phyloP scores from a whole-genome alignment of 2,888 invertebrate species.

The Eustalomyia histrio region DNA sequence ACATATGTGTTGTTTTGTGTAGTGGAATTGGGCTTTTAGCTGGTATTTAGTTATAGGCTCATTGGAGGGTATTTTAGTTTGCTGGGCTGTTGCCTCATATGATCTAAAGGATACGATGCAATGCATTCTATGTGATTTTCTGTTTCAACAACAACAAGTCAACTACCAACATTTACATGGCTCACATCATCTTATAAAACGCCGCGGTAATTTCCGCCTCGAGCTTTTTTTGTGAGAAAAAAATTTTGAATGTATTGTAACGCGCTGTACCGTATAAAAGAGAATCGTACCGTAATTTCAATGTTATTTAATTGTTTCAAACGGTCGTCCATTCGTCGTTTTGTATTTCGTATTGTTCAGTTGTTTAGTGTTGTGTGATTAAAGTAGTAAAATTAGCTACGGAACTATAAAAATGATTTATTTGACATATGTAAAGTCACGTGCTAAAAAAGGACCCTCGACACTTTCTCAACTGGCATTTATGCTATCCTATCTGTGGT shows the following conservation, averaged over 20 bases:
- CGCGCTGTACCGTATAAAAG: not conserved
- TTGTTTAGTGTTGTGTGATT: slow-evolving; percentile 24
- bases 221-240: slow-evolving; percentile 19
- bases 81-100: slow-evolving; percentile 25
- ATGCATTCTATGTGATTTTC: slow-evolving; percentile 45
- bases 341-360: slow-evolving; percentile 5
- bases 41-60: slow-evolving; percentile 11
- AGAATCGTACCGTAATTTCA: not conserved
- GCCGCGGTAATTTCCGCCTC: slow-evolving; percentile 47
- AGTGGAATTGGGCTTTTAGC: not conserved
- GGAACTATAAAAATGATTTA: slow-evolving; percentile 67
- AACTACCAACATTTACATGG: slow-evolving; percentile 51
- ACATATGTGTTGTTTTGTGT: slow-evolving; percentile 1
- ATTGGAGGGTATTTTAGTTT: slow-evolving; percentile 10
- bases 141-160: slow-evolving; percentile 55
- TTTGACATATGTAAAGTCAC: slow-evolving; percentile 75
- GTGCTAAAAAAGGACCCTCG: slow-evolving; percentile 69
- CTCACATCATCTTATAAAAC: slow-evolving; percentile 42
- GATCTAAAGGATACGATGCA: slow-evolving; percentile 34
- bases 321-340: not conserved
- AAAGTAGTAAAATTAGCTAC: slow-evolving; percentile 16
- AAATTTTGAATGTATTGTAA: not conserved
- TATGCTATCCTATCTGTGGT: not conserved
- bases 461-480: slow-evolving; percentile 50
- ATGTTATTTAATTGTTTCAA: not conserved